These are phyloP conservation scores for Chlorodrepanis virens DNA, from an alignment of 2,113 vertebrate genomes.

Conservation along the genomic window DNA sequence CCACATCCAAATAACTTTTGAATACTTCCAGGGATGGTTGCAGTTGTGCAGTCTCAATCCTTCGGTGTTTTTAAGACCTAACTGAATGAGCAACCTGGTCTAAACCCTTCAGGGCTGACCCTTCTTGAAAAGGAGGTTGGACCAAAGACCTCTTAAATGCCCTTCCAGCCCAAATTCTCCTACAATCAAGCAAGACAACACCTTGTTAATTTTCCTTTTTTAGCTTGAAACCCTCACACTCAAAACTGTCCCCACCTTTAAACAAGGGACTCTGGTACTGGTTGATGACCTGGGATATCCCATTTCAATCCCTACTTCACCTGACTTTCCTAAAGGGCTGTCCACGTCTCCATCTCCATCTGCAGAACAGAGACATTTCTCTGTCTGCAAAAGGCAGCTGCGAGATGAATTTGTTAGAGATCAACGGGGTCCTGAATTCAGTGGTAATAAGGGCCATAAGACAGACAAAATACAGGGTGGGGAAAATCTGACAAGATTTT, in stretches of 20 bases:
- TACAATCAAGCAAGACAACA: not conserved
- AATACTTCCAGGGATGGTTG: not conserved
- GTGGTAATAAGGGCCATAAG: not conserved
- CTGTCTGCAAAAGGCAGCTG: not conserved
- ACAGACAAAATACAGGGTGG: constrained; percentile 44
- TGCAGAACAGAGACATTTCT: not conserved
- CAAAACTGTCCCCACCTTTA: not conserved
- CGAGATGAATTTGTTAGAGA: not conserved
- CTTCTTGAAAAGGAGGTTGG: not conserved
- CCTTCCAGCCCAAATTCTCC: not conserved
- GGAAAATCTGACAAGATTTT: constrained; percentile 30
- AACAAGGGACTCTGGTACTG: not conserved
- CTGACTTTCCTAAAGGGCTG: fast-evolving
- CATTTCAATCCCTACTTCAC: not conserved
- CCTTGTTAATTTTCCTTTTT: not conserved
- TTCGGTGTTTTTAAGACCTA: not conserved
- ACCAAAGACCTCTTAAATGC: not conserved
- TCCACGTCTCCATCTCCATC: not conserved
- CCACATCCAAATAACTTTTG: not conserved
- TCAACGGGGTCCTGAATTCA: not conserved
- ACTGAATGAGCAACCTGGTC: not conserved
- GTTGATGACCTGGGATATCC: not conserved
- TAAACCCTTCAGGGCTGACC: not conserved
- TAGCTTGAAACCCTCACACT: not conserved
- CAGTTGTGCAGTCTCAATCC: not conserved